phyloP scores from a whole-genome alignment of 92 coral and sea anemone genomes.

The Porites divaricata region DNA sequence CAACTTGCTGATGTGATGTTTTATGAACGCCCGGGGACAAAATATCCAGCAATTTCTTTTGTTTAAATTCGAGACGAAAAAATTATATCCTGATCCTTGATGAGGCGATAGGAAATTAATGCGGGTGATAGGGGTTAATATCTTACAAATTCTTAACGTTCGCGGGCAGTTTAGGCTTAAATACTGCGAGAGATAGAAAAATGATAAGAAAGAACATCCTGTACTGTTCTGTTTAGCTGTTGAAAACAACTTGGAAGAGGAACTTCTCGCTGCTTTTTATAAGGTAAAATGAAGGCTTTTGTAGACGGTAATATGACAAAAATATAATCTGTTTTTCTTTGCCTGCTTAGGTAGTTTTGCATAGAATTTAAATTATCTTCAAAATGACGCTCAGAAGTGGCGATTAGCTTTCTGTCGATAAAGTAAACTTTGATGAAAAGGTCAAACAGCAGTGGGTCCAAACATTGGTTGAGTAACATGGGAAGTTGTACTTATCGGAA shows the following conservation, averaged over 20 bases:
- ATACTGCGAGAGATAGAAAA: neutral
- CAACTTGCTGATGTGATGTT: neutral
- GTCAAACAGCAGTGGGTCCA: neutral
- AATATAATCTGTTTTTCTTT: too few species aligned
- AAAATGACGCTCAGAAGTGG: neutral
- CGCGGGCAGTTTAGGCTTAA: neutral
- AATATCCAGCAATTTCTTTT: neutral
- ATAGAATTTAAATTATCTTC: too few species aligned
- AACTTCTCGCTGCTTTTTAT: too few species aligned
- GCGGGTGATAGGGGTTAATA: neutral
- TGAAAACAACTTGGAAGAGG: too few species aligned
- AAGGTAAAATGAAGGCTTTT: too few species aligned
- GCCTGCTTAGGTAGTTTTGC: neutral
- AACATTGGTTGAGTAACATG: neutral
- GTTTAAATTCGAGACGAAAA: neutral
- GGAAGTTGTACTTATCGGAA: neutral
- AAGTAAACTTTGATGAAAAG: neutral
- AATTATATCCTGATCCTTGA: neutral
- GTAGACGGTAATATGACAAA: too few species aligned
- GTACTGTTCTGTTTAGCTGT: too few species aligned
- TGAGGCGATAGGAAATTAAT: constrained; percentile 24
- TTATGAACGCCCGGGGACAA: constrained; percentile 13
- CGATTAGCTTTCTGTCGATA: neutral
- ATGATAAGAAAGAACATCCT: neutral
- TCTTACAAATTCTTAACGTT: neutral